Base-by-base conservation (phyloP, 2,888 invertebrate species). In the Tricholauxania praeusta region DNA sequence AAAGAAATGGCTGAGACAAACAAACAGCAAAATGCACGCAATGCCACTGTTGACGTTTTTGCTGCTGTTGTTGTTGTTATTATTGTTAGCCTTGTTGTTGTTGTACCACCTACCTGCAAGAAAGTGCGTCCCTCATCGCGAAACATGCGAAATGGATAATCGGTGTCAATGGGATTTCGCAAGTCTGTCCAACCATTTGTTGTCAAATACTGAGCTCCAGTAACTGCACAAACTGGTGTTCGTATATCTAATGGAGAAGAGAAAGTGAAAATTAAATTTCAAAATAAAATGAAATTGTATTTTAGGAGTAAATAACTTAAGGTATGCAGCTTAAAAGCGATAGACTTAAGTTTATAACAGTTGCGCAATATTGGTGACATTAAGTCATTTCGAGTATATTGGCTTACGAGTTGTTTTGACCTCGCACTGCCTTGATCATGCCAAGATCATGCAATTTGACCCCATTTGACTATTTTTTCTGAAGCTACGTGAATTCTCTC, bases 191-290 rank as follows among this genome's bases (percentile, higher is more conserved):
- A 96, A 68, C 96, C 96, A 80, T 90, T 91, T 68, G 91, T 90
- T 19, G 94, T 92, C 68, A 96, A 89, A 85, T 93, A 95, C 86
- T 95, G 94, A 5, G 95, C 94, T 28, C 94, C 93, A 15, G 95
- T 94, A 71, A 96, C 94, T 14, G 94, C 94, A 83, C 96, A 96
- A 72, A 95, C 92, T 47, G 95, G 95, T 15, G 93, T 93, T 80
- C 91, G 91, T 14, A 94, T 92, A 81, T 92, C 95, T 95, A 84
- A 39, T 28, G 17, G 53, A 49, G 19, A 28, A 55, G 28, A 67
- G 67, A 3, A 57, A 49, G 19, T 15, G 48, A 57, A 60, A 48
- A 53, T 49, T 12, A 39, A 10, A 2, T 15, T 19, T 2, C 10
- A 12, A 63, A 17, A 63, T 62, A 14, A 4, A 14, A 4, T 3